Evolutionary conservation across 2,797 vertebrate genomes (phyloP), one percentile per base, ranked within the genome.

Genomic region (Garrulus glandarius): DNA sequence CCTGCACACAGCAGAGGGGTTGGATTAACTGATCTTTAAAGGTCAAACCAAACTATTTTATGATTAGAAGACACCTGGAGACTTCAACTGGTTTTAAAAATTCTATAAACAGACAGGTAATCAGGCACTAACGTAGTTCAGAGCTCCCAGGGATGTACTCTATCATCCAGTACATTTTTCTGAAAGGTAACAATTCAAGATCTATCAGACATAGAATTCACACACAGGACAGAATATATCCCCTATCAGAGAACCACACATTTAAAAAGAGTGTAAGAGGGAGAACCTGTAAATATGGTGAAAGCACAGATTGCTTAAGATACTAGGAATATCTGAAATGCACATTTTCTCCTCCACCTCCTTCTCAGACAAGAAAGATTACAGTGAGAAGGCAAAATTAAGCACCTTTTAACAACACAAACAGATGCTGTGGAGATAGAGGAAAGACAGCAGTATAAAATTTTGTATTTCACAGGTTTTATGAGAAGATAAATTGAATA

Each of bases 251-350:
- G 49, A 91, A 92, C 13, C 13, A 72, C 10, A 8, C 13, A 9
- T 53, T 52, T 46, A 46, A 26, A 89, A 70, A 61, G 32, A 69
- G 10, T 52, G 43, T 17, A 69, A 72, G 68, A 39, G 11, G 26
- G 10, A 69, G 34, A 63, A 76, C 20, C 41, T 34, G 13, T 47
- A 70, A 70, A 92, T 70, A 89, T 36, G 49, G 52, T 92, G 94
- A 96, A 93, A 94, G 61, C 84, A 89, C 67, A 78, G 15, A 77
- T 34, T 69, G 32, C 84, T 96, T 90, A 93, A 53, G 84, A 84
- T 71, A 76, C 67, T 69, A 71, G 60, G 61, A 88, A 65, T 46
- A 90, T 10, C 50, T 68, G 41, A 96, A 91, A 83, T 13, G 13
- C 30, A 61, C 8, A 30, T 71, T 59, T 91, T 88, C 55, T 76